phyloP scores from a whole-genome alignment of 2,113 vertebrate species.

The Budorcas taxicolor region DNA sequence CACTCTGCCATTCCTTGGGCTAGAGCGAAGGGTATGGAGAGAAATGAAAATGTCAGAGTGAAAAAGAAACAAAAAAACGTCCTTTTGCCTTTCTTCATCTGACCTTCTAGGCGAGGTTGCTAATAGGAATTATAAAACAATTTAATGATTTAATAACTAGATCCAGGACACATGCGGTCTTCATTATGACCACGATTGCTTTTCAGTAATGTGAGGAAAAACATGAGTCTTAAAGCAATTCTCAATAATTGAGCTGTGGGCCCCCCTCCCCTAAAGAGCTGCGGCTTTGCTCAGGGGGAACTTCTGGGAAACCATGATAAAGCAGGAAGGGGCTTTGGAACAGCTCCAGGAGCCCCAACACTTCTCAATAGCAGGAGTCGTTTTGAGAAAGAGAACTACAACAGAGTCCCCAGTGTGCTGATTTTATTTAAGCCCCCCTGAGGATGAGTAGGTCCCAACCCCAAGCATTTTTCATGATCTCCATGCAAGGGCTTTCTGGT shows the following conservation, averaged over 20 bases:
- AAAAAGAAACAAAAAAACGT: not conserved
- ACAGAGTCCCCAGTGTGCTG: not conserved
- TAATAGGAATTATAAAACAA: constrained; percentile 4
- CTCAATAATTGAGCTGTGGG: constrained; percentile 35
- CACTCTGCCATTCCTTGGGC: accelerated
- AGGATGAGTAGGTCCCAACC: not conserved
- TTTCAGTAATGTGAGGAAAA: constrained; percentile 34
- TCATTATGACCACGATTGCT: constrained; percentile 4
- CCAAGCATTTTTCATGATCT: not conserved
- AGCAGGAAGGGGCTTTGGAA: not conserved
- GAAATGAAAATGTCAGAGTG: not conserved
- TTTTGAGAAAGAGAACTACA: not conserved
- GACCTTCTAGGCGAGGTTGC: not conserved
- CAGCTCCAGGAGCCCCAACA: accelerated
- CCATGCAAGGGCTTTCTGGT: accelerated
- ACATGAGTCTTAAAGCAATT: constrained; percentile 47
- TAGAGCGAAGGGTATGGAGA: accelerated
- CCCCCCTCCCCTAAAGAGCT: not conserved
- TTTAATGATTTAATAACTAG: not conserved
- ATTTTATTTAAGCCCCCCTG: not conserved
- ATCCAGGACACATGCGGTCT: constrained; percentile 30
- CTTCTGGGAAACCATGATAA: not conserved
- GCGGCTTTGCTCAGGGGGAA: not conserved
- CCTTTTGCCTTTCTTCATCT: not conserved
- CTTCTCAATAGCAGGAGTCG: not conserved